phyloP scores from a whole-genome alignment of 2,113 vertebrate species.

The Tympanuchus pallidicinctus region DNA sequence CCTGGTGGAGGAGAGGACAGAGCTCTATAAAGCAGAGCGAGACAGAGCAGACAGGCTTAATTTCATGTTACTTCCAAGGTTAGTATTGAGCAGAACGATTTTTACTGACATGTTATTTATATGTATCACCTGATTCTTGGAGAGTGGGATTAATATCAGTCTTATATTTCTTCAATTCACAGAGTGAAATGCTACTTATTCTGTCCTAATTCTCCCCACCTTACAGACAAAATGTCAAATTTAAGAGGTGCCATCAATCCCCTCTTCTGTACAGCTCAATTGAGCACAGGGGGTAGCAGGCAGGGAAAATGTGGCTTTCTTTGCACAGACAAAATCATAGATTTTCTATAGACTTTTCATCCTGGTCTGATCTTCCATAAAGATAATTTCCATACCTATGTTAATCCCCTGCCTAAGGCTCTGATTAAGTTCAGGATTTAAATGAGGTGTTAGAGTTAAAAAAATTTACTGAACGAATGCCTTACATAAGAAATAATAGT shows the following conservation, averaged over 20 bases:
- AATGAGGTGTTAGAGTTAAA: not conserved
- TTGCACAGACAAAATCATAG: not conserved
- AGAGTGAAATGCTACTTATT: not conserved
- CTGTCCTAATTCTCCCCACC: not conserved
- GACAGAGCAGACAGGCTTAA: slow-evolving; percentile 95
- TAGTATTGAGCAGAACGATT: slow-evolving; percentile 13
- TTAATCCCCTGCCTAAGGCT: not conserved
- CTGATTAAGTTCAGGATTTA: not conserved
- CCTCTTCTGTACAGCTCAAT: not conserved
- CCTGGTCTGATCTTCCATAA: not conserved
- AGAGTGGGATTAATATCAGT: not conserved
- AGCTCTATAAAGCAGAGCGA: slow-evolving; percentile 93
- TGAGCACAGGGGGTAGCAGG: not conserved
- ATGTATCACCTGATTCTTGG: not conserved
- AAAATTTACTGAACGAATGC: not conserved
- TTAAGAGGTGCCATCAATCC: not conserved
- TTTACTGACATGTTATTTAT: not conserved
- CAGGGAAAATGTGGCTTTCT: not conserved
- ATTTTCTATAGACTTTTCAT: not conserved
- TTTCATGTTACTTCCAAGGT: slow-evolving; percentile 96
- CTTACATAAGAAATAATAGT: not conserved
- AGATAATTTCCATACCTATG: not conserved
- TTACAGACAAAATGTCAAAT: not conserved
- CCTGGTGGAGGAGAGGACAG: slow-evolving; percentile 93
- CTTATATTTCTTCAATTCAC: not conserved